Base-by-base conservation (phyloP, 2,888 invertebrate species). In the Ophioninae sp. region DNA sequence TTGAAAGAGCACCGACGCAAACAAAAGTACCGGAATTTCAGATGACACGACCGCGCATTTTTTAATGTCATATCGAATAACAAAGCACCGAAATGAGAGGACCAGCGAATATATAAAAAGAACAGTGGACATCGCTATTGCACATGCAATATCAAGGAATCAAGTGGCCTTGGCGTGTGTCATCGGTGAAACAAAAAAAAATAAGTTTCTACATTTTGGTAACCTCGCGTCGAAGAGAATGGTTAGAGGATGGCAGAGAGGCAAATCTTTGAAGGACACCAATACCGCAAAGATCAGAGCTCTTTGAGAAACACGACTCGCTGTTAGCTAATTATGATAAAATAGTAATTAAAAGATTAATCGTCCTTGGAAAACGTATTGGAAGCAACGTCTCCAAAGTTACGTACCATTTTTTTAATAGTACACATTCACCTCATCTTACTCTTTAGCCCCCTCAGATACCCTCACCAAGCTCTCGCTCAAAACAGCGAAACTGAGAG, bases 71-170 rank as follows among this genome's bases (percentile, higher is more conserved):
- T 59, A 67, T 65, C 72, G 72, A 65, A 30, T 77, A 83, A 74
- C 68, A 79, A 83, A 85, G 85, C 79, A 79, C 72, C 77, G 8
- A 73, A 73, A 59, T 56, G 41, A 61, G 41, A 61, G 17, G 56
- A 71, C 23, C 17, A 59, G 23, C 23, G 51, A 67, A 68, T 58
- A 61, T 56, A 61, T 44, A 2, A 44, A 22, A 61, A 68, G 69
- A 61, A 22, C 8, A 56, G 20, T 63, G 56, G 23, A 56, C 63
- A 59, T 67, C 39, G n/a, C 76, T 73, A 78, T 65, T 58, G 67
- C 65, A 58, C 76, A 71, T 65, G 79, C 79, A 61, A 79, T 79
- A 79, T 79, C 22, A 44, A 44, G n/a, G 37, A 61, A 81, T 41
- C 65, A 65, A 30, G 37, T 37, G 30, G 58, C 59, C 65, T 51